phyloP scores from a whole-genome alignment of 1,140 invertebrate species.

The Vanessa tameamea region DNA sequence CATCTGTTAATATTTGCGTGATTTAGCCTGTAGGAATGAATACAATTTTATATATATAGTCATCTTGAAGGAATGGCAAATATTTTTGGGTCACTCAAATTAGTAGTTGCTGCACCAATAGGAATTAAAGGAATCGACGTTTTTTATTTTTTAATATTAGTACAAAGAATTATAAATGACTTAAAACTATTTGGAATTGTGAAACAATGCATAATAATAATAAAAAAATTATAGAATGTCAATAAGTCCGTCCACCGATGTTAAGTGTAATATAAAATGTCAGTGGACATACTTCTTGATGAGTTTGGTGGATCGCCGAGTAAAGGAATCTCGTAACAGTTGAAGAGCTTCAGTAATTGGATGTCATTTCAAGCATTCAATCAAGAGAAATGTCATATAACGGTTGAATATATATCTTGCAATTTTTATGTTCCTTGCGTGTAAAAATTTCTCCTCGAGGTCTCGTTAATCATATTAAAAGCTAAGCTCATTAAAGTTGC shows the following conservation, averaged over 20 bases:
- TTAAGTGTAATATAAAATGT: slow-evolving; percentile 1
- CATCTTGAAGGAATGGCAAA: no score
- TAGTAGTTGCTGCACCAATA: no score
- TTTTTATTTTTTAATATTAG: background rate
- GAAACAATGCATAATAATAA: background rate
- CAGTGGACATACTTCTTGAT: background rate
- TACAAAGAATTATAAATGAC: background rate
- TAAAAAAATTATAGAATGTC: background rate
- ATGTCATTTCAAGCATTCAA: slow-evolving; percentile 46
- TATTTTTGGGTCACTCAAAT: no score
- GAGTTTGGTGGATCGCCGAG: slow-evolving; percentile 15
- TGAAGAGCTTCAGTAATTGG: slow-evolving; percentile 42
- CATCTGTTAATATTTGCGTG: no score
- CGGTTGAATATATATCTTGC: slow-evolving; percentile 33
- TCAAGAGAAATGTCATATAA: slow-evolving; percentile 34
- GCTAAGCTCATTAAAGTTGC: slow-evolving; percentile 71
- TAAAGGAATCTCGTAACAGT: slow-evolving; percentile 29
- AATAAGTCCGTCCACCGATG: background rate
- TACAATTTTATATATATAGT: no score
- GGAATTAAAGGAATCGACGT: no score
- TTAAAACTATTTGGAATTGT: background rate
- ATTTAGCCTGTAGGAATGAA: no score
- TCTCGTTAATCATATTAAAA: slow-evolving; percentile 72
- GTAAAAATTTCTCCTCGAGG: slow-evolving; percentile 43
- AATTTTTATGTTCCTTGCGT: slow-evolving; percentile 40